Evolutionary conservation across 2,888 invertebrate species (phyloP), one percentile per base, ranked within the genome.

Genomic region (Mesoligia furuncula): DNA sequence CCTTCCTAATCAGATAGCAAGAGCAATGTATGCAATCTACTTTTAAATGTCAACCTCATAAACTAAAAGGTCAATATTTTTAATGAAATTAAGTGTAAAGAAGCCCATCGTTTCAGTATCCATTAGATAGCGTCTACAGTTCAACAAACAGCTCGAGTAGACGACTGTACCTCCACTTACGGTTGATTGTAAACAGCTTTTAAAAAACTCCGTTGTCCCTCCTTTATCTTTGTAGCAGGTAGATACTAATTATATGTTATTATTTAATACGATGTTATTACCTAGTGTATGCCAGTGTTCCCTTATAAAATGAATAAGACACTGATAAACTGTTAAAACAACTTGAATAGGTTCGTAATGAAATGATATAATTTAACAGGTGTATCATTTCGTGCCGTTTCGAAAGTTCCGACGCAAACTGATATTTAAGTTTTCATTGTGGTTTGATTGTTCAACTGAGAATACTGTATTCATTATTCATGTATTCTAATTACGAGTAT

Each of bases 191-290:
- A 96, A 96, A 95, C 95, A 95, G 94, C 95, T 94, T 96, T 95
- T 95, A 94, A 95, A 87, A 95, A 95, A 95, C 94, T 93, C 89
- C 93, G 93, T 93, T 93, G 95, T 94, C 95, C 93, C 93, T 94
- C 90, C 92, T 93, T 95, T 95, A 95, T 95, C 95, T 95, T 94
- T 93, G 94, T 92, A 91, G 93, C 95, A 93, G 93, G 95, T 94
- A 95, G 92, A 92, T 94, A 94, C 94, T 96, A 96, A 96, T 96
- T 96, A 95, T 94, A 95, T 94, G 94, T 95, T 95, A 96, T 96
- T 96, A 95, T 95, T 94, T 94, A 94, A 95, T 95, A 95, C 95
- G 94, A 94, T 94, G 95, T 95, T 94, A 95, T 95, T 95, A 95
- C 90, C 91, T 91, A 94, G 93, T 91, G 88, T 92, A 92, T 91